Base-by-base conservation (phyloP, 2,888 invertebrate genomes). In the Byasa hedistus region DNA sequence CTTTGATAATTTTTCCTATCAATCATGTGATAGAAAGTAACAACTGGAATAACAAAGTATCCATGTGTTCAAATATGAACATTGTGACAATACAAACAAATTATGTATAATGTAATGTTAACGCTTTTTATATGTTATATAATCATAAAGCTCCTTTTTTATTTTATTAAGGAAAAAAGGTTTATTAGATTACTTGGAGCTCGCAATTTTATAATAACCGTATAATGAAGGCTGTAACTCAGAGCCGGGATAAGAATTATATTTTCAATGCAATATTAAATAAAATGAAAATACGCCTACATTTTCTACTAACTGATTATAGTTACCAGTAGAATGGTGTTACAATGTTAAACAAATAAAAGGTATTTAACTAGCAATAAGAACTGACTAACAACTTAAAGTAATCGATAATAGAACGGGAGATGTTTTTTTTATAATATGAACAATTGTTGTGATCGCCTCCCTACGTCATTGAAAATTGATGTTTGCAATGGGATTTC, bases 111-210 rank as follows among this genome's bases (percentile, higher is more conserved):
- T 19, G 17, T 44, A 44, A 15, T 44, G 15, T 4, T 17, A 15
- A 44, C 15, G 44, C 44, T 19, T 44, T 44, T 44, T 44, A 15
- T 17, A 44, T 52, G 5, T 21, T 7, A 3, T 52, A 52, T 52
- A 52, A 19, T 4, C 21, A 21, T 19, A 52, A 55, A 58, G 52
- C 58, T 19, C 32, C 27, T 60, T 27, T 55, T 60, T 65, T 51
- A 60, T 65, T 65, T 56, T 48, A 65, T 64, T 64, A 64, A 64
- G 22, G 60, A n/a, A 58, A 64, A 64, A 65, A 65, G 65, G 65
- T 65, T 65, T 60, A 65, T 65, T 60, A 60, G 48, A 48, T 65
- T 65, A 65, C 65, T 32, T 27, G n/a, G 59, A 27, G 44, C 48
- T 44, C 65, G 65, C 54, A 59, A 59, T 65, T 65, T 65, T 60